Evolutionary conservation across 2,888 invertebrate species (phyloP), one percentile per base, ranked within the genome.

Genomic region (Drosophila subsilvestris): DNA sequence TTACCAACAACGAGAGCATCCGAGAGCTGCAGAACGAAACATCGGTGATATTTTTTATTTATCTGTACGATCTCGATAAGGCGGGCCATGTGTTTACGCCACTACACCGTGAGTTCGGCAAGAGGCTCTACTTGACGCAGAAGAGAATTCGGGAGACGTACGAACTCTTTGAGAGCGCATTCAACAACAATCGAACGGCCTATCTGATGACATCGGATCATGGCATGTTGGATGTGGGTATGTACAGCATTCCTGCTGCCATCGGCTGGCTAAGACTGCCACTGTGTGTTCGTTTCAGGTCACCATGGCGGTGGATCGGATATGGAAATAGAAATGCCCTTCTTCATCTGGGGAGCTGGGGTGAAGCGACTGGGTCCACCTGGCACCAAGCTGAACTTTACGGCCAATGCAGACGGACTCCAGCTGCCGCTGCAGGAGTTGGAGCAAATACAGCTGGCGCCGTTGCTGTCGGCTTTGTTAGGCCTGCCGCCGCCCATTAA

Each of bases 201-300:
- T 99, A 96, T 91, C 90, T 99, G 51, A 95, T 99, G 92, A 98
- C 99, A 8, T 95, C 99, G 7, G 99, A 99, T 93, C 99, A 99
- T 93, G 99, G 99, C 67, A 99, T 99, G 99, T 98, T 98, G 18
- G 95, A 98, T 92, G 97, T 98, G 96, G 99, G 99, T 91, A 55
- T 55, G 43, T 60, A 29, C 22, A 1, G 22, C 22, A 22, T 10
- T 22, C 98, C 98, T 92, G 95, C 96, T 8, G 95, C 95, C 89
- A 98, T 98, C n/a, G 3, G 10, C 14, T 29, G 2, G 7, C 8
- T 27, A 7, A 2, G 27, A 9, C 9, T 29, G 27, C 27, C 3
- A 9, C 9, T 2, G 27, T 29, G 27, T 32, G 9, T 32, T 12
- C 25, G 18, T 25, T 68, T 0, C 76, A 96, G 96, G 96, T 56